These are phyloP conservation scores for Notarius quadriscutis DNA, from an alignment of 2,113 vertebrate genomes.

Conservation along the genomic window DNA sequence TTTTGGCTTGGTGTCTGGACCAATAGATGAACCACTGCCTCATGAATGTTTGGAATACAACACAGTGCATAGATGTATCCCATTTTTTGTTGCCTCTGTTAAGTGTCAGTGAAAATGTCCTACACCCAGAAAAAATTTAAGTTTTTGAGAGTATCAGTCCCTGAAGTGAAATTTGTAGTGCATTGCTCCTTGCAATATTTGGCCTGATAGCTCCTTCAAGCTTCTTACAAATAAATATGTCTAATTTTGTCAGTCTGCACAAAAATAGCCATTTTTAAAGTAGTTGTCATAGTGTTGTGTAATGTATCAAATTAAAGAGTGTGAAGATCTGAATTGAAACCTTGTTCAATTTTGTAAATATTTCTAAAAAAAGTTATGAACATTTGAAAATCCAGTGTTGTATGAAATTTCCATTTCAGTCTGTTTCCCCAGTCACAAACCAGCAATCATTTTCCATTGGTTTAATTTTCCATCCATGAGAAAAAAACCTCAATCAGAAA, in stretches of 20 bases:
- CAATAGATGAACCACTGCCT: neutral
- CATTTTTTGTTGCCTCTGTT: neutral
- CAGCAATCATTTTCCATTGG: too few relatives aligned
- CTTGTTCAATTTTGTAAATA: too few relatives aligned
- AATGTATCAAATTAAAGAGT: too few relatives aligned
- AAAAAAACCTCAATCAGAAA: too few relatives aligned
- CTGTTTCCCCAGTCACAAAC: too few relatives aligned
- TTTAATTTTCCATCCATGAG: too few relatives aligned
- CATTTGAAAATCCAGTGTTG: too few relatives aligned
- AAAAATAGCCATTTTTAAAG: neutral
- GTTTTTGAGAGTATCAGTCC: neutral
- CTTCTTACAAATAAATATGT: neutral
- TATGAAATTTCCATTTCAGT: too few relatives aligned
- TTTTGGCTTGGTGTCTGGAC: neutral
- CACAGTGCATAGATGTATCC: neutral
- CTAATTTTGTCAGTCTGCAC: neutral
- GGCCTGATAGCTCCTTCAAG: neutral
- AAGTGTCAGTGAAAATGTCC: neutral
- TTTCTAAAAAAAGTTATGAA: too few relatives aligned
- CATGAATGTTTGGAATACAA: neutral
- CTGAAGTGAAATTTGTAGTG: neutral
- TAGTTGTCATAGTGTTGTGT: too few relatives aligned
- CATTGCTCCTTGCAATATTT: neutral
- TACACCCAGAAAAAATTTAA: neutral
- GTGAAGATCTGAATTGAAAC: too few relatives aligned